Evolutionary conservation across 2,888 invertebrate genomes (phyloP).

Genomic region (Oscheius myriophilus): DNA sequence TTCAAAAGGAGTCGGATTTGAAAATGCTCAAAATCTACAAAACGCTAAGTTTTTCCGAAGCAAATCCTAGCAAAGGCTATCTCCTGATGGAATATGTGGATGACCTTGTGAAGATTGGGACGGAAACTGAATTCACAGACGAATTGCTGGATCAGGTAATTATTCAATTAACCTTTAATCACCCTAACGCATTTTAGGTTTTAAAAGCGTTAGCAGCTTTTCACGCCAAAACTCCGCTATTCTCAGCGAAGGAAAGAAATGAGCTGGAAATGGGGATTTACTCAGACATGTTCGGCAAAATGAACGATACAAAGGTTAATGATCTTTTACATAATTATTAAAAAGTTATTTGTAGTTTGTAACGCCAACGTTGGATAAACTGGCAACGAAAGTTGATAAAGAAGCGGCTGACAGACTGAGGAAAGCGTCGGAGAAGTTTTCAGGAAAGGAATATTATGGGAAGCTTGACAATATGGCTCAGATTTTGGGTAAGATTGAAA

Average conservation of each 20-base stretch:
- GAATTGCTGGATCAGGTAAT: conserved; percentile 8
- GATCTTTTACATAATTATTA: no score
- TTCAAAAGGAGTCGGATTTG: not conserved
- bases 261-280: conserved; percentile 4
- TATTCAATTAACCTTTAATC: not conserved
- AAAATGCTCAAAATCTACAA: conserved; percentile 9
- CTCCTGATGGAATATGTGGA: conserved; percentile 21
- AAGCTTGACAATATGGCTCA: conserved; percentile 14
- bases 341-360: not conserved
- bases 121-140: not conserved
- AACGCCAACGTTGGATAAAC: not conserved
- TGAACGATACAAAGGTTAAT: not conserved
- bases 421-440: conserved; percentile 4
- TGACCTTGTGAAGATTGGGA: conserved; percentile 1
- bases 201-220: conserved; percentile 8
- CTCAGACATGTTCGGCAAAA: conserved; percentile 12
- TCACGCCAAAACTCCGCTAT: not conserved
- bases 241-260: conserved; percentile 11
- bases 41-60: conserved; percentile 3
- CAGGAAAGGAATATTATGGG: not conserved
- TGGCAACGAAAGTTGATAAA: not conserved
- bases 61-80: conserved; percentile 8
- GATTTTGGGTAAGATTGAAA: not conserved
- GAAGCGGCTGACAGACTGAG: conserved; percentile 13
- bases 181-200: not conserved